Conservation (phyloP, 2,888 invertebrate genomes). For the Pterostichus madidus region DNA sequence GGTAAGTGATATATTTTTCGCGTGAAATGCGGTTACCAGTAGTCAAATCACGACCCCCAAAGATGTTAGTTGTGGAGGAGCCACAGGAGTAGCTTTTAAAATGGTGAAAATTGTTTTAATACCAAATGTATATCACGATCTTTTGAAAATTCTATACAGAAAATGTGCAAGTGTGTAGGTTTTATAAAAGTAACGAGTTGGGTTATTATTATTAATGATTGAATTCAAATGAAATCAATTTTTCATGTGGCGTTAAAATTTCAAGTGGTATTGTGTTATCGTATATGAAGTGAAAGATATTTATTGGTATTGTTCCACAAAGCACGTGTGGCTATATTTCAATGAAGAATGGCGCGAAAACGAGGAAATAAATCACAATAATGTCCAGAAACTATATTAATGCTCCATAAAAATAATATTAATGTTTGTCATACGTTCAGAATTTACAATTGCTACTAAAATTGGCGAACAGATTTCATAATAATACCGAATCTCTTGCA, state of each 20-base stretch:
- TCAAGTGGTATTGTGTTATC: slow-evolving; percentile 49
- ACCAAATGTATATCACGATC: too few relatives aligned
- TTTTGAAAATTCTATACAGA: too few relatives aligned
- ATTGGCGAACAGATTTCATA: slow-evolving; percentile 26
- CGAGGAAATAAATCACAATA: slow-evolving; percentile 63
- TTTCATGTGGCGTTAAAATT: slow-evolving; percentile 36
- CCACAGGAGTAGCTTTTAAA: too few relatives aligned
- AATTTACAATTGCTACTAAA: slow-evolving; percentile 57
- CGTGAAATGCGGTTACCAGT: too few relatives aligned
- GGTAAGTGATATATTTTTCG: too few relatives aligned
- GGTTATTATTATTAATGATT: slow-evolving; percentile 21
- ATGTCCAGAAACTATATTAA: slow-evolving; percentile 63
- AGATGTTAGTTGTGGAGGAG: too few relatives aligned
- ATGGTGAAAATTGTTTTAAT: too few relatives aligned
- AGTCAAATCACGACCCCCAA: too few relatives aligned
- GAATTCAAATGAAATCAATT: slow-evolving; percentile 37
- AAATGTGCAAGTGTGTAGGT: too few relatives aligned
- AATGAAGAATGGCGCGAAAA: slow-evolving; percentile 59
- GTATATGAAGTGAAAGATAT: slow-evolving; percentile 56
- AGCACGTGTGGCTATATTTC: slow-evolving; percentile 64
- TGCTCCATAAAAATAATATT: slow-evolving; percentile 65
- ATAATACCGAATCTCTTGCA: not conserved
- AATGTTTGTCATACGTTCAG: slow-evolving; percentile 58
- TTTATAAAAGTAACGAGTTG: too few relatives aligned
- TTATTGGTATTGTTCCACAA: slow-evolving; percentile 61